Percentiles rank a stretch among this genome's conserved stretches.
Conservation (phyloP, 2,113 vertebrate species). For the Chloropsis cyanopogon region DNA sequence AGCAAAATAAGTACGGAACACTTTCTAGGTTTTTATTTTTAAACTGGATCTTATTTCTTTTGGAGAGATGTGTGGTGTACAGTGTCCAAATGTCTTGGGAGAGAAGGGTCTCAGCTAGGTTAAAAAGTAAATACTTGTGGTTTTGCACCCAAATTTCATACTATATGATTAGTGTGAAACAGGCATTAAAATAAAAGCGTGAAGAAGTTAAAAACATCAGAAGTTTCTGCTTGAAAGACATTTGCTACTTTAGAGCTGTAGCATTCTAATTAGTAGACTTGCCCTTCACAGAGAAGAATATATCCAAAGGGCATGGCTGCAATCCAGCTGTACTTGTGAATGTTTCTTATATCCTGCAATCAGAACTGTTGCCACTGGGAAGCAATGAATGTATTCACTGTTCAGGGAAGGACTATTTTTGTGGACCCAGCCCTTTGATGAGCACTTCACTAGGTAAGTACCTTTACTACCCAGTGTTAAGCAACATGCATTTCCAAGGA, state of each 20-base stretch:
- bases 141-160: neutral
- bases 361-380: conserved; percentile 1
- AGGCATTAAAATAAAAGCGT: neutral
- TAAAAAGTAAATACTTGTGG: neutral
- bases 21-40: neutral
- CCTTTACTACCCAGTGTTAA: neutral
- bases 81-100: neutral
- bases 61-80: neutral
- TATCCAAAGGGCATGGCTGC: conserved; percentile 34
- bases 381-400: neutral
- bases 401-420: neutral
- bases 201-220: neutral
- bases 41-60: neutral
- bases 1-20: neutral
- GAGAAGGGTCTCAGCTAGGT: neutral
- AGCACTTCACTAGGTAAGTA: neutral
- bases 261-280: conserved; percentile 9
- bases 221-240: neutral
- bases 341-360: neutral
- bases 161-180: neutral
- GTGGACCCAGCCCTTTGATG: neutral
- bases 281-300: conserved; percentile 1
- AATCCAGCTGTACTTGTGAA: conserved; percentile 6
- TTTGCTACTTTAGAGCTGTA: conserved; percentile 22
- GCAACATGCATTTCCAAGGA: neutral